Evolutionary conservation across 1,140 invertebrate species (phyloP).

Genomic region (Tetranychus cinnabarinus): DNA sequence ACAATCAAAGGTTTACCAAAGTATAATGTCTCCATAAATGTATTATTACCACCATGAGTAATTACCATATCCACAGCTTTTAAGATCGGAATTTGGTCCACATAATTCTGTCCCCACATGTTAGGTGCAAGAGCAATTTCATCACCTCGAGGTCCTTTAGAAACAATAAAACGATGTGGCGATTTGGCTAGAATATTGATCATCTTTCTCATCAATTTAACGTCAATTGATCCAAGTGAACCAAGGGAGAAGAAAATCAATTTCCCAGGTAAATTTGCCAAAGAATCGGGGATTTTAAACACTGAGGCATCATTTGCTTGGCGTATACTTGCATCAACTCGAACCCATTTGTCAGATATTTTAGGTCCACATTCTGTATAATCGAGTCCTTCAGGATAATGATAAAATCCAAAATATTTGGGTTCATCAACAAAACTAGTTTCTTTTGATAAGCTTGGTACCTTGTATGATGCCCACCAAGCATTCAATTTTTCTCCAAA

Average conservation of each 20-base stretch:
- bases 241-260: slow-evolving; percentile 8
- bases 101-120: slow-evolving; percentile 4
- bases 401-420: neutral
- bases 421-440: neutral
- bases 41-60: slow-evolving; percentile 17
- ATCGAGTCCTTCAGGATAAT: neutral
- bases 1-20: neutral
- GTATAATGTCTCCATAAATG: neutral
- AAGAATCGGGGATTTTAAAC: neutral
- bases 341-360: neutral
- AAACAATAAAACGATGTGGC: slow-evolving; percentile 3
- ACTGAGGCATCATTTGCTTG: neutral
- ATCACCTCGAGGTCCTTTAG: neutral
- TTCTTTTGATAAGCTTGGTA: neutral
- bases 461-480: neutral
- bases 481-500: neutral
- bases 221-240: slow-evolving; percentile 12
- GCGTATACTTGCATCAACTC: slow-evolving; percentile 1
- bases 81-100: slow-evolving; percentile 2
- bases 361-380: neutral
- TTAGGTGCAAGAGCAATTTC: neutral
- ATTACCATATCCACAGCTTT: slow-evolving; percentile 14
- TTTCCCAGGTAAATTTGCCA: neutral
- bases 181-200: neutral
- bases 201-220: slow-evolving; percentile 1